These are phyloP conservation scores for Sebastes steindachneri DNA, from an alignment of 2,797 vertebrate species.

Conservation along the genomic window DNA sequence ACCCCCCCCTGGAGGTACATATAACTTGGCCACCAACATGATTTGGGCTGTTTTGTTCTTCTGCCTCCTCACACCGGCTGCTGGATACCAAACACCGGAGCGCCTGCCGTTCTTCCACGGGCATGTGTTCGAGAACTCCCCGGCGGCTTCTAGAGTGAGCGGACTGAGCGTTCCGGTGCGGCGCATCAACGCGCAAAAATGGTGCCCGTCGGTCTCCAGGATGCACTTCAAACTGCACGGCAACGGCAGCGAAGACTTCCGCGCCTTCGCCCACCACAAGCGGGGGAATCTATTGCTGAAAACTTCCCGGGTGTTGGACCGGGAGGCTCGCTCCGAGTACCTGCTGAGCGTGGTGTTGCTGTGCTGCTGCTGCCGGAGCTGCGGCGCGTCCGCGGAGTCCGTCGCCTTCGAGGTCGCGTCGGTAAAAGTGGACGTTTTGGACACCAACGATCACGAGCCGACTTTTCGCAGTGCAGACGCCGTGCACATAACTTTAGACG, in stretches of 20 bases:
- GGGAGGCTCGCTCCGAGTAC: slow-evolving; percentile 85
- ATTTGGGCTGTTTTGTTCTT: slow-evolving; percentile 76
- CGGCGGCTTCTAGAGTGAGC: slow-evolving; percentile 85
- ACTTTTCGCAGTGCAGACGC: slow-evolving; percentile 75
- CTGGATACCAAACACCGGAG: slow-evolving; percentile 72
- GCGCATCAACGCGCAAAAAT: slow-evolving; percentile 85
- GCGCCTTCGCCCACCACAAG: slow-evolving; percentile 84
- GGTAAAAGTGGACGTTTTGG: slow-evolving; percentile 88
- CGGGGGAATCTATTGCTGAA: slow-evolving; percentile 84
- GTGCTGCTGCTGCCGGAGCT: slow-evolving; percentile 78
- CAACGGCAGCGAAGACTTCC: slow-evolving; percentile 85
- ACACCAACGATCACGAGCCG: slow-evolving; percentile 90
- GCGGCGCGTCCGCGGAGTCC: slow-evolving; percentile 54
- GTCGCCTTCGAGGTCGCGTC: slow-evolving; percentile 76
- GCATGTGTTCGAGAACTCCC: slow-evolving; percentile 89
- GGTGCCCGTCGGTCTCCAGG: slow-evolving; percentile 82
- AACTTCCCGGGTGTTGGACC: slow-evolving; percentile 85
- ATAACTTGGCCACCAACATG: slow-evolving; percentile 77
- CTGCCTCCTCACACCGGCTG: slow-evolving; percentile 69
- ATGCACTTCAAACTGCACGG: slow-evolving; percentile 86
- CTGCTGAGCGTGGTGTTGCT: slow-evolving; percentile 77
- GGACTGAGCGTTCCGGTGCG: slow-evolving; percentile 86
- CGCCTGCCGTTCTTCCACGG: slow-evolving; percentile 85
- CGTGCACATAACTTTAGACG: slow-evolving; percentile 84
- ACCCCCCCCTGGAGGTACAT: slow-evolving; percentile 34